Conservation (phyloP, 2,113 vertebrate species). For the Rhea pennata region DNA sequence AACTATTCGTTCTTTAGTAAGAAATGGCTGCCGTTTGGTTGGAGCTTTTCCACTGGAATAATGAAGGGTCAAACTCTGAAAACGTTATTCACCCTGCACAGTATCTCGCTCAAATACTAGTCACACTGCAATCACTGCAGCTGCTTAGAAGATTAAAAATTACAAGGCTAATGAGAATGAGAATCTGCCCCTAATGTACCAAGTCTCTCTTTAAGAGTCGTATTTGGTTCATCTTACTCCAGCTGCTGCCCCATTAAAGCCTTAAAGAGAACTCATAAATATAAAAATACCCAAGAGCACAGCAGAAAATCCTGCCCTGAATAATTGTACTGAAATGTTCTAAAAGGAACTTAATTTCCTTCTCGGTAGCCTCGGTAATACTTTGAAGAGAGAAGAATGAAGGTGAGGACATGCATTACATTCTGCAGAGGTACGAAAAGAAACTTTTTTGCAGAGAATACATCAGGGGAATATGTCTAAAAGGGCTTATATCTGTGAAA, state of each 20-base stretch:
- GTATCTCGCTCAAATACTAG: background rate
- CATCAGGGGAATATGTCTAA: constrained; percentile 43
- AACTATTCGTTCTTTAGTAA: background rate
- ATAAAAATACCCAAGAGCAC: constrained; percentile 51
- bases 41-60: background rate
- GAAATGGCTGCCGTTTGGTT: background rate
- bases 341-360: constrained; percentile 53
- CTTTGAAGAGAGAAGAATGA: constrained; percentile 51
- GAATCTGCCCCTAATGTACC: constrained; percentile 11
- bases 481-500: constrained; percentile 41
- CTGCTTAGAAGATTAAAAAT: constrained; percentile 22
- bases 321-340: constrained; percentile 50
- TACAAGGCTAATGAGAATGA: constrained; percentile 19
- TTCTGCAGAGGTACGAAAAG: constrained; percentile 56
- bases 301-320: constrained; percentile 48
- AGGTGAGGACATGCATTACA: constrained; percentile 57
- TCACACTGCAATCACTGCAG: background rate
- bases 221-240: constrained; percentile 10
- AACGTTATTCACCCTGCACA: background rate
- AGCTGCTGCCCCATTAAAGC: constrained; percentile 32
- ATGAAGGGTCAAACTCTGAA: background rate
- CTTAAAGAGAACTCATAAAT: constrained; percentile 67
- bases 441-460: constrained; percentile 57
- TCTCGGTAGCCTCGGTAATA: constrained; percentile 20
- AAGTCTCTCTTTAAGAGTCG: background rate